phyloP scores from a whole-genome alignment of 1,140 invertebrate genomes.

The Bombus vancouverensis region DNA sequence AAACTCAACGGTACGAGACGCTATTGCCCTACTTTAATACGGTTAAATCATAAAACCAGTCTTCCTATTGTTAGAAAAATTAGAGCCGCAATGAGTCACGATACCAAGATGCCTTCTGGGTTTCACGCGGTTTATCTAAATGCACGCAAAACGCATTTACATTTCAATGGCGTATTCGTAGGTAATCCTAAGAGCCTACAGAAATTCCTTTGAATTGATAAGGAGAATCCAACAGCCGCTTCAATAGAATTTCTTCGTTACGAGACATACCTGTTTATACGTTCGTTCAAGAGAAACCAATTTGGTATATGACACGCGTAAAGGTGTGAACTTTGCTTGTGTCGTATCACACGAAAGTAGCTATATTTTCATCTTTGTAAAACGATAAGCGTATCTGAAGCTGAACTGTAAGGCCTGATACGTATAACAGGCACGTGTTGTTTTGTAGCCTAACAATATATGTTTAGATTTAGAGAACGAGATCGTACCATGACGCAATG shows the following conservation, averaged over 20 bases:
- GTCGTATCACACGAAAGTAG: too few species aligned
- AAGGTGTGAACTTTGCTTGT: neutral
- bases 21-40: slow-evolving; percentile 19
- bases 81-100: slow-evolving; percentile 35
- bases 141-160: slow-evolving; percentile 43
- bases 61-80: slow-evolving; percentile 48
- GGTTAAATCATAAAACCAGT: slow-evolving; percentile 27
- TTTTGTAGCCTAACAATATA: neutral
- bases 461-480: neutral
- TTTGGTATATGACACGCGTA: neutral
- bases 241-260: slow-evolving; percentile 20
- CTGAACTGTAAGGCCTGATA: neutral
- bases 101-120: neutral
- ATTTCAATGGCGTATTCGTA: slow-evolving; percentile 27
- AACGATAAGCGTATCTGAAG: neutral
- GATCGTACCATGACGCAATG: neutral
- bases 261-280: neutral
- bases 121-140: slow-evolving; percentile 48
- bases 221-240: neutral
- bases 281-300: slow-evolving; percentile 1
- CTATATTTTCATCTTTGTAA: neutral
- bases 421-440: neutral
- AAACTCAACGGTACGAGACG: neutral
- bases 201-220: slow-evolving; percentile 52
- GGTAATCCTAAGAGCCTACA: slow-evolving; percentile 10